Evolutionary conservation across 1,140 invertebrate species (phyloP).

Genomic region (Papilio helenus): DNA sequence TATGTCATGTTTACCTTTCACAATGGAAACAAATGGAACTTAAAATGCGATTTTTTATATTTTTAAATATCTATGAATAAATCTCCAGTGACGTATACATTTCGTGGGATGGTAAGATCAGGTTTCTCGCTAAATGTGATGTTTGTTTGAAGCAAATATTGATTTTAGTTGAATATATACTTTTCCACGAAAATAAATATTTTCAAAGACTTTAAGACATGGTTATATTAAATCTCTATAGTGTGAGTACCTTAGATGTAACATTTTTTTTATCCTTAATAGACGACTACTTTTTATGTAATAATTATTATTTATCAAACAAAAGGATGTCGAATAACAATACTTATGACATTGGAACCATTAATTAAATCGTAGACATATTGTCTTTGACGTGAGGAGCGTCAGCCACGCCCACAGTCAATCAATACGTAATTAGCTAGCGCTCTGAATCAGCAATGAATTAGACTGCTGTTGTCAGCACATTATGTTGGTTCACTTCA

Average conservation of each 20-base stretch:
- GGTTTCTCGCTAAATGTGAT: neutral
- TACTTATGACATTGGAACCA: neutral
- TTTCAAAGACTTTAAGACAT: neutral
- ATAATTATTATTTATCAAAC: neutral
- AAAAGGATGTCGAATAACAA: neutral
- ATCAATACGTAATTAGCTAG: constrained; percentile 8
- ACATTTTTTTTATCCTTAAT: too few relatives aligned
- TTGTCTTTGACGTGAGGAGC: neutral
- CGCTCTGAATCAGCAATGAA: neutral
- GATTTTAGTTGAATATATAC: neutral
- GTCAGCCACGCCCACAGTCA: neutral
- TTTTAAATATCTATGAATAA: neutral
- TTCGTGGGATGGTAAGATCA: neutral
- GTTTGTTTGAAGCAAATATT: neutral
- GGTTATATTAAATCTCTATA: neutral
- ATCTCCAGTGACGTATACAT: neutral
- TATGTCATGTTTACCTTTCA: too few relatives aligned
- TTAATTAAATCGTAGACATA: neutral
- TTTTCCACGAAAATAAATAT: neutral
- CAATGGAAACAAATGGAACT: too few relatives aligned
- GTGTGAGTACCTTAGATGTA: too few relatives aligned
- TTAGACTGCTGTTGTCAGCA: constrained; percentile 1
- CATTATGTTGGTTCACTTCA: neutral
- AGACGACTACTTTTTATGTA: neutral
- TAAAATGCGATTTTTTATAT: too few relatives aligned